Conservation (phyloP, 2,113 vertebrate genomes). For the Ptychochromis oligacanthus region DNA sequence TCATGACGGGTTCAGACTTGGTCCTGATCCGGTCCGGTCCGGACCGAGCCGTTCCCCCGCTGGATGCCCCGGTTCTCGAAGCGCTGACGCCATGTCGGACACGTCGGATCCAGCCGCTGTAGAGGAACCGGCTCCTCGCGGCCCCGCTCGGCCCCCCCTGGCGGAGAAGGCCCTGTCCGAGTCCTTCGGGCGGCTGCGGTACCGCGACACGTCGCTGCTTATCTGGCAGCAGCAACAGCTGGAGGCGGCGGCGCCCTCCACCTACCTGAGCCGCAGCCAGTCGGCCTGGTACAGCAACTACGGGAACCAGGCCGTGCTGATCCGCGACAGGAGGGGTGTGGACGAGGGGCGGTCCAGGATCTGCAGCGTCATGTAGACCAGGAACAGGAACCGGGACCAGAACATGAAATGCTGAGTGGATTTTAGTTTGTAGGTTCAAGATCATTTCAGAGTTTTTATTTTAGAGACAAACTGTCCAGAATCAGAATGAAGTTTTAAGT, state of each 20-base stretch:
- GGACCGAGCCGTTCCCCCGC: not conserved
- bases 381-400: not conserved
- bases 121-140: not conserved
- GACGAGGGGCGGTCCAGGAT: conserved; percentile 84
- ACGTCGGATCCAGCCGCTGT: not conserved
- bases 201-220: conserved; percentile 88
- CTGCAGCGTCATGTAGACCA: conserved; percentile 86
- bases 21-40: not conserved
- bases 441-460: not conserved
- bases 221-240: conserved; percentile 95
- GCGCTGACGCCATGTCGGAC: conserved; percentile 20
- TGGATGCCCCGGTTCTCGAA: not conserved
- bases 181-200: conserved; percentile 82
- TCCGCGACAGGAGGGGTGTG: conserved; percentile 83
- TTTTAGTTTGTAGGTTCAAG: not conserved
- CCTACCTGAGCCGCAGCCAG: conserved; percentile 89
- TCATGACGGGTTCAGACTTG: not conserved
- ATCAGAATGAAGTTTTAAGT: no score
- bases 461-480: not conserved
- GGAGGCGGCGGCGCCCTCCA: conserved; percentile 76
- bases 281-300: conserved; percentile 92
- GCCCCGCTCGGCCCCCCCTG: conserved; percentile 72
- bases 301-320: conserved; percentile 91
- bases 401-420: not conserved
- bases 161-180: conserved; percentile 90